Conservation (phyloP, 2,797 vertebrate genomes). For the Protonibea diacanthus region DNA sequence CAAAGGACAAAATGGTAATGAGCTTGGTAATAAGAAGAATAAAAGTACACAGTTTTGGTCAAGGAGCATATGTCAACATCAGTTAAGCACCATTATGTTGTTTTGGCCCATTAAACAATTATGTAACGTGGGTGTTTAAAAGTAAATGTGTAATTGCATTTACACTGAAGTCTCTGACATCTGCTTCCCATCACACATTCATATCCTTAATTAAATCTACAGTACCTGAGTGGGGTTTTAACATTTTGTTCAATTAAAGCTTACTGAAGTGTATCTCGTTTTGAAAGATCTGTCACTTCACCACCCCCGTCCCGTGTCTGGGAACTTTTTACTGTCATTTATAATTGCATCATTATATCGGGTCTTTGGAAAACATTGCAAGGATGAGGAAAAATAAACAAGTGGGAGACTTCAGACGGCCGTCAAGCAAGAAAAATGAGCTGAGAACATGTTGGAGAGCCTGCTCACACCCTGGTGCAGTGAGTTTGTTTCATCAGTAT, state of each 20-base stretch:
- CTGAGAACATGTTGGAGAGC: slow-evolving; percentile 59
- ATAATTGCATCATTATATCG: slow-evolving; percentile 49
- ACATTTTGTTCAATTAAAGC: slow-evolving; percentile 28
- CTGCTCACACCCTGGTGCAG: slow-evolving; percentile 32
- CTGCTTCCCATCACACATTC: slow-evolving; percentile 28
- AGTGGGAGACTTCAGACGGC: slow-evolving; percentile 7
- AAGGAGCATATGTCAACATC: slow-evolving; percentile 29
- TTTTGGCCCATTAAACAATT: slow-evolving; percentile 36
- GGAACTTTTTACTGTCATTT: slow-evolving; percentile 7
- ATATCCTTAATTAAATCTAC: slow-evolving; percentile 17
- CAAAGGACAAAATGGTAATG: slow-evolving; percentile 14
- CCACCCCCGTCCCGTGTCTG: background rate
- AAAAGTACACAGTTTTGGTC: slow-evolving; percentile 25
- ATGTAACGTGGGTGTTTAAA: slow-evolving; percentile 33
- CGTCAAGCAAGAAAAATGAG: slow-evolving; percentile 33
- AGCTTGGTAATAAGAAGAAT: slow-evolving; percentile 29
- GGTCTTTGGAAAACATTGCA: slow-evolving; percentile 45
- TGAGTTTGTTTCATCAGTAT: slow-evolving; percentile 59
- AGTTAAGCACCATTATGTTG: slow-evolving; percentile 26
- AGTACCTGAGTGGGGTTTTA: slow-evolving; percentile 8
- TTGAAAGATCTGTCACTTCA: slow-evolving; percentile 20
- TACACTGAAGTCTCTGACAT: slow-evolving; percentile 15
- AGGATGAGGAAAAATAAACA: slow-evolving; percentile 6
- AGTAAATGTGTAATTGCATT: slow-evolving; percentile 30
- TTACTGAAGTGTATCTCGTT: slow-evolving; percentile 22